Conservation (phyloP, 2,113 vertebrate species). For the Catharus fuscescens region DNA sequence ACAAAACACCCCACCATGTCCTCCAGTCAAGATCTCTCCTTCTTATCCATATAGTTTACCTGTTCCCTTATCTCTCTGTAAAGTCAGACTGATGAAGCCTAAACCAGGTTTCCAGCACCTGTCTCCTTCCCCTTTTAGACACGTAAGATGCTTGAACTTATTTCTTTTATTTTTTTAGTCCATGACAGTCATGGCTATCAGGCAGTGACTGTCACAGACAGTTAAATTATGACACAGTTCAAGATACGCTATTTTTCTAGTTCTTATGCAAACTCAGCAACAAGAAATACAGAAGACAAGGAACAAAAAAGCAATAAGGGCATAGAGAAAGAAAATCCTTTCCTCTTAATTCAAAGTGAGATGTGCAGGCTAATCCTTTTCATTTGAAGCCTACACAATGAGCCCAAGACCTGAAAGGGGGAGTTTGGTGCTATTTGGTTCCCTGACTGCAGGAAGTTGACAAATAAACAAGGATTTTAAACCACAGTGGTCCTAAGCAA, state of each 20-base stretch:
- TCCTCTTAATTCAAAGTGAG: background rate
- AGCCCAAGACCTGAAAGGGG: background rate
- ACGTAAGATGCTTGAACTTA: background rate
- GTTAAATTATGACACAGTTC: background rate
- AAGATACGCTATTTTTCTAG: background rate
- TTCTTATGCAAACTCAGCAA: background rate
- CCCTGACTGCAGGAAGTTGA: background rate
- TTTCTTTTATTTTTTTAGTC: background rate
- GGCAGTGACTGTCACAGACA: background rate
- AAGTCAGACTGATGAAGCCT: background rate
- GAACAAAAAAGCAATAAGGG: conserved; percentile 23
- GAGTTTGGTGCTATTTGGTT: conserved; percentile 5
- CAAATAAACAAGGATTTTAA: background rate
- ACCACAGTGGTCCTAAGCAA: background rate
- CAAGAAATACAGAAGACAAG: background rate
- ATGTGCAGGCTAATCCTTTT: conserved; percentile 19
- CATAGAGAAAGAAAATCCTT: conserved; percentile 10
- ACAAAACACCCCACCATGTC: background rate
- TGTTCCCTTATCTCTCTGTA: background rate
- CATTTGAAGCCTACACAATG: background rate
- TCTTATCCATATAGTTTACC: background rate
- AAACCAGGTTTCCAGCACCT: background rate
- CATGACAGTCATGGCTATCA: background rate
- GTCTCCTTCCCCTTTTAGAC: background rate
- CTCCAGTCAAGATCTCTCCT: background rate